Evolutionary conservation across 2,888 invertebrate species (phyloP).

Genomic region (Holacanthella duospinosa): DNA sequence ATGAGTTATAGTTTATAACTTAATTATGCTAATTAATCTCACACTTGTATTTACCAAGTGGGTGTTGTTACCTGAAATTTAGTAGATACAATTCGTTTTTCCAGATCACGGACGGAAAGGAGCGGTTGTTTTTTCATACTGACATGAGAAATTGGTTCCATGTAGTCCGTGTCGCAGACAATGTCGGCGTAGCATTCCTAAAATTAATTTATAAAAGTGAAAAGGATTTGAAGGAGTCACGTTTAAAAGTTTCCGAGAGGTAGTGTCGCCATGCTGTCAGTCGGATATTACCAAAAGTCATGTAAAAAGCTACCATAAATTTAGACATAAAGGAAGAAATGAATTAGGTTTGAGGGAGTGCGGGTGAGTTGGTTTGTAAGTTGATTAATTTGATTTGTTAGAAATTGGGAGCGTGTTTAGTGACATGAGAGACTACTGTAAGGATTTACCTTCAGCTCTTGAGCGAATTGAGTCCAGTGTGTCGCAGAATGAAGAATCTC

Average conservation of each 20-base stretch:
- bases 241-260: too few species aligned
- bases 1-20: too few species aligned
- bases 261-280: too few species aligned
- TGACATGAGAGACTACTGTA: not conserved
- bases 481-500: conserved; percentile 33
- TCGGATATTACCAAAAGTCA: too few species aligned
- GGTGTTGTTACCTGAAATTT: conserved; percentile 27
- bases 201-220: not conserved
- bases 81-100: conserved; percentile 35
- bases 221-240: not conserved
- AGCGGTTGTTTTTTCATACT: conserved; percentile 37
- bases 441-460: conserved; percentile 24
- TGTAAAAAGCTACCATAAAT: too few species aligned
- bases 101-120: conserved; percentile 36
- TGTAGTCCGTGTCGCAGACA: conserved; percentile 35
- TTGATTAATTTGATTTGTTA: too few species aligned
- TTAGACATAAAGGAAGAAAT: conserved; percentile 8
- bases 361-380: too few species aligned
- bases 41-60: not conserved
- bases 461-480: conserved; percentile 25
- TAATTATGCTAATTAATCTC: not conserved
- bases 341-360: not conserved
- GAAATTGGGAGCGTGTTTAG: not conserved
- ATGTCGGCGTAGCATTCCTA: conserved; percentile 36
- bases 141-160: conserved; percentile 37